Evolutionary conservation across 2,113 vertebrate species (phyloP).

Genomic region (Chloebia gouldiae): DNA sequence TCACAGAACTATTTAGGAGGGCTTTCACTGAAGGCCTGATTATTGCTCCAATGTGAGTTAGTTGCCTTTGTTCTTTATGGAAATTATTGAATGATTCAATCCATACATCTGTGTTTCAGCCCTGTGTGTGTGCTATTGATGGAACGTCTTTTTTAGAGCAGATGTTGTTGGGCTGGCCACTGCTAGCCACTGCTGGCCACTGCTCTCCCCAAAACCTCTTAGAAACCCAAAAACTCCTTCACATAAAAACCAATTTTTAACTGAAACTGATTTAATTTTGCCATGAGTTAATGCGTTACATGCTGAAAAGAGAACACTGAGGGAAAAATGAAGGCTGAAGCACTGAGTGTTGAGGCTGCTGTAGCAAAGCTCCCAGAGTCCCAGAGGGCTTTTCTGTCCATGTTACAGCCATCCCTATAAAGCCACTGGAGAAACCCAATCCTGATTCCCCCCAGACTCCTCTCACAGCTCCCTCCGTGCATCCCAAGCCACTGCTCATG

Average conservation of each 20-base stretch:
- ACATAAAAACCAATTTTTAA: rapidly evolving
- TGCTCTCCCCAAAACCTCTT: neutral
- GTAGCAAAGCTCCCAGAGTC: rapidly evolving
- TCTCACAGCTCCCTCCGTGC: rapidly evolving
- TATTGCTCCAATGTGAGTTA: neutral
- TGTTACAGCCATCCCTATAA: rapidly evolving
- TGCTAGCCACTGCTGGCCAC: neutral
- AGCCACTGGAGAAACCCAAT: neutral
- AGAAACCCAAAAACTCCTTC: neutral
- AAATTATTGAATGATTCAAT: neutral
- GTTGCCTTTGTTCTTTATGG: neutral
- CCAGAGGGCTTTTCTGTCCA: neutral
- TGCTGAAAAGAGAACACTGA: neutral
- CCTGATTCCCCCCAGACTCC: rapidly evolving
- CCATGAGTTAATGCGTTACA: rapidly evolving
- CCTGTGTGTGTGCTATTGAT: neutral
- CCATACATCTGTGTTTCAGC: neutral
- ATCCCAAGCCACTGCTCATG: rapidly evolving
- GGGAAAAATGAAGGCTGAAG: neutral
- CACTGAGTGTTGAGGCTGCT: neutral
- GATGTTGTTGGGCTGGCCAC: neutral
- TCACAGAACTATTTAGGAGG: neutral
- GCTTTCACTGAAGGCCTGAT: neutral
- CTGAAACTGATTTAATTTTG: neutral
- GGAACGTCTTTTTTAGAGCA: neutral